Evolutionary conservation across 2,113 vertebrate genomes (phyloP).

Genomic region (Felis chaus): DNA sequence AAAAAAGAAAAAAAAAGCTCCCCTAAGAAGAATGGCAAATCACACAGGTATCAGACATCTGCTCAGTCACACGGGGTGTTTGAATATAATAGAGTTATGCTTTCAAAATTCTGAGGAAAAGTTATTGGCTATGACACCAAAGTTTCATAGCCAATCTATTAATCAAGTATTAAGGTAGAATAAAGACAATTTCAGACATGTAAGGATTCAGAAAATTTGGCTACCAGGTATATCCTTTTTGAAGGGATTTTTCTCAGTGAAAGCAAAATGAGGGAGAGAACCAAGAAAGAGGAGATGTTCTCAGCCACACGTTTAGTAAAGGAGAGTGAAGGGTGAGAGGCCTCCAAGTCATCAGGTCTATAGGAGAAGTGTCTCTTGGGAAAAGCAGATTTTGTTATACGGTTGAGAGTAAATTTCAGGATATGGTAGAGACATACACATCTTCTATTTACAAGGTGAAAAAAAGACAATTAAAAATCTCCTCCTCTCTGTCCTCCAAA

Average conservation of each 20-base stretch:
- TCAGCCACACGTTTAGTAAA: not conserved
- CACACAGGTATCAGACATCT: not conserved
- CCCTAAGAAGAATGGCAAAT: not conserved
- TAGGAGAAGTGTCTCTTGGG: not conserved
- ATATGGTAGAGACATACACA: not conserved
- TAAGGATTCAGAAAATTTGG: not conserved
- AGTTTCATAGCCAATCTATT: not conserved
- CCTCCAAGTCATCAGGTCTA: no score
- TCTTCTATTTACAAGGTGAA: not conserved
- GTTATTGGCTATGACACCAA: not conserved
- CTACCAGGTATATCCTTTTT: not conserved
- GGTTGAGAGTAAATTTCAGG: not conserved
- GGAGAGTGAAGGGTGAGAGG: not conserved
- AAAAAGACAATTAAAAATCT: not conserved
- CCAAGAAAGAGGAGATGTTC: not conserved
- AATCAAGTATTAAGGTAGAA: not conserved
- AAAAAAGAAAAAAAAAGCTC: not conserved
- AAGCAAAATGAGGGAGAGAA: not conserved
- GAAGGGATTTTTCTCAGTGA: not conserved
- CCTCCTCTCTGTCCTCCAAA: not conserved
- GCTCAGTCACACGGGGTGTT: not conserved
- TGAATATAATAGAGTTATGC: not conserved
- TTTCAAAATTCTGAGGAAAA: not conserved
- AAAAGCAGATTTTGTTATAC: not conserved
- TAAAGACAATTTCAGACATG: not conserved